phyloP scores from a whole-genome alignment of 2,113 vertebrate species.

The Neogobius melanostomus region DNA sequence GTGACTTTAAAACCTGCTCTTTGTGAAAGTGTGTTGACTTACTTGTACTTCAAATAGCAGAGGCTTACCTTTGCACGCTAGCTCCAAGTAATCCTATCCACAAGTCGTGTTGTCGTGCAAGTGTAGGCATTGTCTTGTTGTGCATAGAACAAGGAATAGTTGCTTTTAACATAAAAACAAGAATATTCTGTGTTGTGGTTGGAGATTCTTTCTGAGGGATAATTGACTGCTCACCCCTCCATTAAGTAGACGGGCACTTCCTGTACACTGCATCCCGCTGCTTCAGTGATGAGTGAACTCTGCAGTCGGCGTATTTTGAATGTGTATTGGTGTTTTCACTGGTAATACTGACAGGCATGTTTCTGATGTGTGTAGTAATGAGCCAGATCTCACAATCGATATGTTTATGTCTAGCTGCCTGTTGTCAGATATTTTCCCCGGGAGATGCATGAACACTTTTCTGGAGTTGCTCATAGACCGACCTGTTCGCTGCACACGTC shows the following conservation, averaged over 20 bases:
- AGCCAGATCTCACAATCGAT: slow-evolving; percentile 14
- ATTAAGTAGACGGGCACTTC: slow-evolving; percentile 55
- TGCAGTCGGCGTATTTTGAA: slow-evolving; percentile 2
- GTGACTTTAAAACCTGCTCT: slow-evolving; percentile 17
- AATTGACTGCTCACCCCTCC: not conserved
- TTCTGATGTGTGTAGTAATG: slow-evolving; percentile 9
- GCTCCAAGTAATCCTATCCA: slow-evolving; percentile 61
- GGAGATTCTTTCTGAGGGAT: not conserved
- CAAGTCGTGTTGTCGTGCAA: slow-evolving; percentile 47
- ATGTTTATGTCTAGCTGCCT: not conserved
- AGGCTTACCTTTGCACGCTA: slow-evolving; percentile 68
- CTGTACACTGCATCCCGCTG: slow-evolving; percentile 42
- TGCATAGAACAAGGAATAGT: slow-evolving; percentile 29
- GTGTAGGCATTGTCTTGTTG: slow-evolving; percentile 27
- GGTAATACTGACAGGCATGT: too few species aligned
- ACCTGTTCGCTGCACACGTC: not conserved
- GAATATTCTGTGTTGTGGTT: not conserved
- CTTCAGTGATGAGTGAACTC: slow-evolving; percentile 40
- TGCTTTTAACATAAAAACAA: too few species aligned
- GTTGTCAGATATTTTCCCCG: not conserved
- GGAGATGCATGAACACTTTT: too few species aligned
- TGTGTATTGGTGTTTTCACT: too few species aligned
- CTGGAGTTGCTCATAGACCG: not conserved
- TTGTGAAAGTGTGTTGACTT: slow-evolving; percentile 50
- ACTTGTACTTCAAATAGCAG: slow-evolving; percentile 66